These are phyloP conservation scores for Argyresthia goedartella DNA, from an alignment of 2,888 invertebrate genomes.

Conservation along the genomic window DNA sequence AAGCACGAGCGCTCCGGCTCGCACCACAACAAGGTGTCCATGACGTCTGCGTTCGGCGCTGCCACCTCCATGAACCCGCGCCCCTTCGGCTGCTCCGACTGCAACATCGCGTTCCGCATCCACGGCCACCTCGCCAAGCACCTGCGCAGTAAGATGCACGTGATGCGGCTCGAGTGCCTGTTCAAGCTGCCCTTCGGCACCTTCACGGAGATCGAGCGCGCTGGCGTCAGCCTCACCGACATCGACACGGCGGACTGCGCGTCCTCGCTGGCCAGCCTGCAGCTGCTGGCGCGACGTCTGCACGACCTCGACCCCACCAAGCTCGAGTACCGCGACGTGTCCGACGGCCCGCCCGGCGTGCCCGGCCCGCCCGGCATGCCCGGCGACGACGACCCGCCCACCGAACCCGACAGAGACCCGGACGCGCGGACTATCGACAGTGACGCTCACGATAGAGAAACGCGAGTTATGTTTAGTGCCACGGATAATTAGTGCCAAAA, in stretches of 20 bases:
- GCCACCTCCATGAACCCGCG: slow-evolving; percentile 92
- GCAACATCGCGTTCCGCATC: slow-evolving; percentile 95
- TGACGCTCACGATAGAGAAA: slow-evolving; percentile 54
- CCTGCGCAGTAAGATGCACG: slow-evolving; percentile 95
- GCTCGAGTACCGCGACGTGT: slow-evolving; percentile 74
- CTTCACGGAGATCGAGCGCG: slow-evolving; percentile 93
- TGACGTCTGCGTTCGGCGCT: slow-evolving; percentile 87
- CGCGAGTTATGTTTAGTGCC: slow-evolving; percentile 65
- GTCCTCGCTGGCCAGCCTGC: slow-evolving; percentile 90
- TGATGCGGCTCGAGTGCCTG: slow-evolving; percentile 92
- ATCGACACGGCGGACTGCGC: slow-evolving; percentile 98
- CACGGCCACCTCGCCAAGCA: slow-evolving; percentile 98
- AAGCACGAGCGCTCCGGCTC: slow-evolving; percentile 94
- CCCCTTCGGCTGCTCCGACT: slow-evolving; percentile 96
- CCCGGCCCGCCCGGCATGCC: slow-evolving; percentile 67
- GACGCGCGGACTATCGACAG: slow-evolving; percentile 51
- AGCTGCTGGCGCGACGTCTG: slow-evolving; percentile 83
- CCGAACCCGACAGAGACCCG: slow-evolving; percentile 61
- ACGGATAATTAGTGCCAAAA: slow-evolving; percentile 77
- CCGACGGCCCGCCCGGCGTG: slow-evolving; percentile 34
- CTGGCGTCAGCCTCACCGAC: slow-evolving; percentile 90
- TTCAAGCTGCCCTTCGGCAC: slow-evolving; percentile 95
- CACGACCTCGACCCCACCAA: slow-evolving; percentile 86
- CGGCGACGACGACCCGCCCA: slow-evolving; percentile 51
- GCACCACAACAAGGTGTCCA: slow-evolving; percentile 92